Evolutionary conservation across 2,113 vertebrate species (phyloP).

Genomic region (Tachuris rubrigastra): DNA sequence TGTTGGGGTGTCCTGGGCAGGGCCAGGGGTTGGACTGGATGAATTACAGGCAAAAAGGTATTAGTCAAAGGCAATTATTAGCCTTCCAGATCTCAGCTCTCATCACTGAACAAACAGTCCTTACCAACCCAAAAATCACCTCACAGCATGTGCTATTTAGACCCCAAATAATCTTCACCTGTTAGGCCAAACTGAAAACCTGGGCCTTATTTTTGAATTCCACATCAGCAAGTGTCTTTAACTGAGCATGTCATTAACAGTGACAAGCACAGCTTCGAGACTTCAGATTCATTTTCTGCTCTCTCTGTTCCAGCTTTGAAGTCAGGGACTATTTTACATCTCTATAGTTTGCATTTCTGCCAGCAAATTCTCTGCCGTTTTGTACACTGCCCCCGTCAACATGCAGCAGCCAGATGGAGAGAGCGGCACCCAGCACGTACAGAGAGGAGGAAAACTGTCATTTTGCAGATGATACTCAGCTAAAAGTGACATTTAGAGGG

Average conservation of each 20-base stretch:
- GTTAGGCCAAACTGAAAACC: neutral
- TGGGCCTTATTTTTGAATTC: neutral
- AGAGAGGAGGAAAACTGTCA: neutral
- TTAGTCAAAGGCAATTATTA: neutral
- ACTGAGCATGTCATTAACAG: neutral
- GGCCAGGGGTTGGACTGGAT: accelerated
- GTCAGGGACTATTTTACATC: neutral
- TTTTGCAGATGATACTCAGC: neutral
- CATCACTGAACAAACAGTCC: neutral
- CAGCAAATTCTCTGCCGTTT: neutral
- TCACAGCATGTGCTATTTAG: neutral
- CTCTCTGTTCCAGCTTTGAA: neutral
- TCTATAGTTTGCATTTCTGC: neutral
- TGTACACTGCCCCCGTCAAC: neutral
- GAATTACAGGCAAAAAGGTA: neutral
- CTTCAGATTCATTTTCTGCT: neutral
- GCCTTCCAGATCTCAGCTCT: neutral
- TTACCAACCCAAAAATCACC: neutral
- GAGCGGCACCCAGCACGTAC: neutral
- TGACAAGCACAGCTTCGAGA: neutral
- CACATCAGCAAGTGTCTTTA: neutral
- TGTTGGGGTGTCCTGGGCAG: neutral
- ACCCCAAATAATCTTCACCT: neutral
- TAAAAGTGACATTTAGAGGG: constrained; percentile 14
- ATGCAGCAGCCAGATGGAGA: neutral